Evolutionary conservation across 2,797 vertebrate genomes (phyloP), one percentile per base, ranked within the genome.

Genomic region (Tolypeutes matacus): DNA sequence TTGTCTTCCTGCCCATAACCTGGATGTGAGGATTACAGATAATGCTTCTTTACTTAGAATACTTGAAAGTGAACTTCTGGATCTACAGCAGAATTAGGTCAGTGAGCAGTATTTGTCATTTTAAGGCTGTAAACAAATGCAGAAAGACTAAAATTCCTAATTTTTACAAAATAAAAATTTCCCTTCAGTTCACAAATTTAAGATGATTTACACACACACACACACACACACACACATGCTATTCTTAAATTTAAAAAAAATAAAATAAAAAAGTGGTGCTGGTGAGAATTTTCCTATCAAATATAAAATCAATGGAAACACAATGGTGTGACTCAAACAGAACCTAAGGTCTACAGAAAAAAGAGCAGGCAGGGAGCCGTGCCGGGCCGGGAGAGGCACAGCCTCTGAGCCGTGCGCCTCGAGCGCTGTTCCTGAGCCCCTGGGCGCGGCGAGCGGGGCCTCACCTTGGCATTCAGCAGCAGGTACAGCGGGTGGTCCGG

Each of bases 401-500:
- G n/a, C 9, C 70, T 31, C 46, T 62, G 10, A 13, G 29, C 20
- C 36, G 11, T 1, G 18, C 39, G 4, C 39, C 39, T 39, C 39
- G 9, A 27, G 58, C 29, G 13, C 29, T 8, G 36, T 20, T 23
- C 21, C 58, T 6, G 15, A 0, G 42, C 15, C 23, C 5, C 1
- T 1, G 5, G 34, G 9, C 25, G n/a, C 42, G 12, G 14, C 42
- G 39, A 39, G 39, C 20, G 13, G 1, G 3, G 2, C 53, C 94
- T 95, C 98, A 99, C 99, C 99, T 99, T 99, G 91, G 99, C 98
- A 53, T 99, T 99, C 76, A 99, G 98, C 93, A 99, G 97, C 78
- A 99, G 98, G 92, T 99, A 99, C 36, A 99, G 99, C 0, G 99
- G 98, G 96, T 99, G 99, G 94, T 99, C 99, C 0, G 99, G 99